phyloP scores from a whole-genome alignment of 1,140 invertebrate genomes.

The Heliconius hermathena region DNA sequence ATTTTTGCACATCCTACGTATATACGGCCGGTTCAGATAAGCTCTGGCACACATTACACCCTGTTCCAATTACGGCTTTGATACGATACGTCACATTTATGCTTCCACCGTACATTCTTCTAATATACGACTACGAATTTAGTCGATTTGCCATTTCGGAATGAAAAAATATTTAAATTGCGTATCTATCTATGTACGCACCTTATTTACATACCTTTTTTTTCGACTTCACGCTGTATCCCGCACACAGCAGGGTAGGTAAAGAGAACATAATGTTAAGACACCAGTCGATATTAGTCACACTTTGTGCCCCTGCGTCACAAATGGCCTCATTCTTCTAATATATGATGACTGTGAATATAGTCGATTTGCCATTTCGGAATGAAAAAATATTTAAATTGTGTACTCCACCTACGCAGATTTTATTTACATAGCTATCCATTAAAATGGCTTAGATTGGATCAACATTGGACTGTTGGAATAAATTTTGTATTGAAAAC shows the following conservation, averaged over 20 bases:
- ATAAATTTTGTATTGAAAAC: background rate
- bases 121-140: conserved; percentile 37
- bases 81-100: conserved; percentile 45
- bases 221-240: too few species aligned
- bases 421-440: conserved; percentile 14
- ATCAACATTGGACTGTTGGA: background rate
- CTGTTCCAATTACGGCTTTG: conserved; percentile 43
- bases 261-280: too few species aligned
- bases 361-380: conserved; percentile 22
- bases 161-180: conserved; percentile 30
- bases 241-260: too few species aligned
- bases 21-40: conserved; percentile 35
- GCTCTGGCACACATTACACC: conserved; percentile 42
- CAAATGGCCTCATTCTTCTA: conserved; percentile 23
- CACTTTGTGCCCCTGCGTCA: too few species aligned
- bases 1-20: conserved; percentile 25
- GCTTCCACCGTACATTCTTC: conserved; percentile 34
- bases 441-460: conserved; percentile 10
- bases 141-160: conserved; percentile 21
- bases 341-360: conserved; percentile 24
- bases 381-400: conserved; percentile 29
- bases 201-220: background rate
- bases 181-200: background rate
- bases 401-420: background rate
- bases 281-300: too few species aligned